A percentile compares a stretch with the other conserved stretches of the same genome.
These are phyloP conservation scores for Cavia porcellus DNA, from an alignment of 2,113 vertebrate species.

Conservation along the genomic window DNA sequence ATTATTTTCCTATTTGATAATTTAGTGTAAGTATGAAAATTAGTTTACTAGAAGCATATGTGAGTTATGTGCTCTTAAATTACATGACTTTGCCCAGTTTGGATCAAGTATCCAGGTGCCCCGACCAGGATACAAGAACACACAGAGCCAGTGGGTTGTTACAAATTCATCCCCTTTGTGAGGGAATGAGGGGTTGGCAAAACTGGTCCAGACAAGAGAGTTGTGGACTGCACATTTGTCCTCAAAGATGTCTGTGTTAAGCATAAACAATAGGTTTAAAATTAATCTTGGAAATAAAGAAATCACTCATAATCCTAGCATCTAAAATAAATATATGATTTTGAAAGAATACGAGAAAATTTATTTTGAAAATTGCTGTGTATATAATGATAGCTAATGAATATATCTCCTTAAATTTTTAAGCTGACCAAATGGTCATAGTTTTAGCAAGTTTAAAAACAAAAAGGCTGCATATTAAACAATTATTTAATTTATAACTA, in stretches of 20 bases:
- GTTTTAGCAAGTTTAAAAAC: background rate
- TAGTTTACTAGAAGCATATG: background rate
- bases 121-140: no score
- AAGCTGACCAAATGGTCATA: background rate
- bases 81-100: background rate
- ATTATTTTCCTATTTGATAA: background rate
- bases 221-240: background rate
- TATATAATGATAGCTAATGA: background rate
- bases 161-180: background rate
- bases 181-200: background rate
- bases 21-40: background rate
- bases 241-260: background rate
- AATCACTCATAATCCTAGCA: background rate
- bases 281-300: background rate
- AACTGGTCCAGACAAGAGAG: background rate
- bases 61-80: background rate
- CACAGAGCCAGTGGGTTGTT: background rate
- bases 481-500: background rate
- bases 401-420: background rate
- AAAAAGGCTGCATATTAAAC: background rate
- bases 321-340: background rate
- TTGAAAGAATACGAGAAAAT: background rate
- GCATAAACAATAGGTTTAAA: conserved; percentile 6
- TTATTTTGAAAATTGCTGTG: background rate
- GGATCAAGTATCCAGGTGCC: background rate